Percentiles rank a stretch among this genome's conserved stretches.
These are phyloP conservation scores for Brenthis daphne DNA, from an alignment of 2,888 invertebrate genomes.

Conservation along the genomic window DNA sequence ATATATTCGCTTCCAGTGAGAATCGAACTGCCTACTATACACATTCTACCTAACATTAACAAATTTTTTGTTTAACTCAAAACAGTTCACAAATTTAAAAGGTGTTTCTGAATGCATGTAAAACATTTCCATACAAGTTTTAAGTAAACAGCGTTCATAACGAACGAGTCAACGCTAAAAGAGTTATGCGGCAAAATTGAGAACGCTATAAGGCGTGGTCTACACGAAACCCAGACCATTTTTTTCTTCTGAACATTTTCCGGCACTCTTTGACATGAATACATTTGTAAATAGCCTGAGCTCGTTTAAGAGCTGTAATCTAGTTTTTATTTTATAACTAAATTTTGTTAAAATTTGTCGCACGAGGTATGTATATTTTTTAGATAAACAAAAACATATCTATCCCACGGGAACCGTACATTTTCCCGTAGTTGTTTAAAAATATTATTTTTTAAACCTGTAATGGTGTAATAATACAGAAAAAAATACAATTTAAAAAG, in stretches of 20 bases:
- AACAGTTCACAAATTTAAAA: neutral
- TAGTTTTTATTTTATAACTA: neutral
- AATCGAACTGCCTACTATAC: too few relatives aligned
- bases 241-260: constrained; percentile 11
- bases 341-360: neutral
- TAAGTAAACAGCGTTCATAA: constrained; percentile 4
- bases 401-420: too few relatives aligned
- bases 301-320: neutral
- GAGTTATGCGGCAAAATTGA: constrained; percentile 19
- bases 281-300: constrained; percentile 6
- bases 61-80: too few relatives aligned
- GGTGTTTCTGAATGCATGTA: neutral
- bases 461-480: too few relatives aligned
- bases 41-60: too few relatives aligned
- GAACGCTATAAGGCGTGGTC: constrained; percentile 1
- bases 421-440: too few relatives aligned
- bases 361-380: too few relatives aligned
- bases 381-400: too few relatives aligned
- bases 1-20: too few relatives aligned
- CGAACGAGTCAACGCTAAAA: constrained; percentile 13
- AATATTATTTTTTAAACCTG: too few relatives aligned
- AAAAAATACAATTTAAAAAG: too few relatives aligned
- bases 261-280: constrained; percentile 13
- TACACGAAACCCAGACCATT: constrained; percentile 9
- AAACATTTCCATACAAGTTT: constrained; percentile 6